Evolutionary conservation across 2,797 vertebrate genomes (phyloP).

Genomic region (Lateolabrax maculatus): DNA sequence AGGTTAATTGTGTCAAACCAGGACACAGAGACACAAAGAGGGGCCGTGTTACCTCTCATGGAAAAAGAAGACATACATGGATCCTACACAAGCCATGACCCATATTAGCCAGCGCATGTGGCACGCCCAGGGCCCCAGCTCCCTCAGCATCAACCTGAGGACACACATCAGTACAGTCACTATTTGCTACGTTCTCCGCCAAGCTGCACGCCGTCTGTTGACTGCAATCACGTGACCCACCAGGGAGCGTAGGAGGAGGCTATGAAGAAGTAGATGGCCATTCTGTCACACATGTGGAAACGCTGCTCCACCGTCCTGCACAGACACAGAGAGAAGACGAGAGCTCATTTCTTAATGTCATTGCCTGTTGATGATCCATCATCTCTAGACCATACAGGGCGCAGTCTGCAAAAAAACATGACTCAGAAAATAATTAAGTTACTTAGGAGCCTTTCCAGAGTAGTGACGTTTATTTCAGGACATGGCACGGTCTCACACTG

Average conservation of each 20-base stretch:
- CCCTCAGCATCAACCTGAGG: constrained; percentile 94
- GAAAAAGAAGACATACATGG: constrained; percentile 93
- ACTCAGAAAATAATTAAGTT: background rate
- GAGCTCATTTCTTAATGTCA: background rate
- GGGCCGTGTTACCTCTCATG: constrained; percentile 91
- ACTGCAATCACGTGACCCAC: constrained; percentile 80
- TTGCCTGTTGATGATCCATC: background rate
- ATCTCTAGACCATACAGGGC: background rate
- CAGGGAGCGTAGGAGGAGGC: constrained; percentile 94
- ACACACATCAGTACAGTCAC: constrained; percentile 8
- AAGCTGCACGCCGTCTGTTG: too few relatives aligned
- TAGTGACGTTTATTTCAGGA: background rate
- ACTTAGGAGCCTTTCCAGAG: background rate
- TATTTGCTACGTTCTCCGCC: accelerated
- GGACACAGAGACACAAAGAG: background rate
- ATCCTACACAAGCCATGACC: constrained; percentile 94
- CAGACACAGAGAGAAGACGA: background rate
- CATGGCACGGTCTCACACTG: background rate
- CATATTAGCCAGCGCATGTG: constrained; percentile 99
- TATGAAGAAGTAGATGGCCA: constrained; percentile 98
- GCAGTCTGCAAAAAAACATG: background rate
- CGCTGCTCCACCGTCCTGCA: constrained; percentile 91
- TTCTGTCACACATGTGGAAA: constrained; percentile 96
- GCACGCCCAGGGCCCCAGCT: constrained; percentile 93
- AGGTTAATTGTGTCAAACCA: constrained; percentile 5